Evolutionary conservation across 2,797 vertebrate species (phyloP), one percentile per base, ranked within the genome.

Genomic region (Linurgus olivaceus): DNA sequence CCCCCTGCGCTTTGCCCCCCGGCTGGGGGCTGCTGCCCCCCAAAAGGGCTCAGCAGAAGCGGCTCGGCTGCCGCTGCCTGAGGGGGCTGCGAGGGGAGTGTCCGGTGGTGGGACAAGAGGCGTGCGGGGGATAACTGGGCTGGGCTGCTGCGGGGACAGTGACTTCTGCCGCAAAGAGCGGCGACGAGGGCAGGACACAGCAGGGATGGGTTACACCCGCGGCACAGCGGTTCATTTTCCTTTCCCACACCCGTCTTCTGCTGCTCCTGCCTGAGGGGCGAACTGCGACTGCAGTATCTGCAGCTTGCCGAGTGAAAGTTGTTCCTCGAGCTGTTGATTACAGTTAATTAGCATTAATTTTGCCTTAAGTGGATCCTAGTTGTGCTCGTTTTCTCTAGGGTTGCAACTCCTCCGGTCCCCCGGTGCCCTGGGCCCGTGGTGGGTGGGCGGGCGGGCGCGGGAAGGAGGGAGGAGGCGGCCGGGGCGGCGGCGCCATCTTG

Each of bases 401-500:
- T 31, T 31, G 25, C 4, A 8, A 29, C 25, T 25, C 4, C 21
- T 24, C 13, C 21, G 14, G 37, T 26, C 2, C 9, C 13, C 13
- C 16, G 17, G 77, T 13, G 40, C 17, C 47, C 42, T 0, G 19
- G 21, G 52, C 8, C 35, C 9, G 45, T 4, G 65, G 54, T 5
- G 13, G 35, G 35, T 37, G 37, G 37, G 37, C 10, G 37, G 24
- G 44, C 10, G 13, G 33, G 35, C 6, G 47, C 6, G 21, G 31
- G 18, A 4, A 17, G 35, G 48, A 9, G 25, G 12, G 17, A n/a
- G 17, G 14, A 47, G 47, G 47, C 31, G 20, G 47, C 11, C 19
- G 47, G 58, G n/a, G n/a, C 52, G 78, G 75, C 86, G 78, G 93
- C 93, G 93, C 95, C 93, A 93, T 90, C 95, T 94, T 90, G 88